These are phyloP conservation scores for Melanchra persicariae DNA, from an alignment of 2,888 invertebrate species.

Conservation along the genomic window DNA sequence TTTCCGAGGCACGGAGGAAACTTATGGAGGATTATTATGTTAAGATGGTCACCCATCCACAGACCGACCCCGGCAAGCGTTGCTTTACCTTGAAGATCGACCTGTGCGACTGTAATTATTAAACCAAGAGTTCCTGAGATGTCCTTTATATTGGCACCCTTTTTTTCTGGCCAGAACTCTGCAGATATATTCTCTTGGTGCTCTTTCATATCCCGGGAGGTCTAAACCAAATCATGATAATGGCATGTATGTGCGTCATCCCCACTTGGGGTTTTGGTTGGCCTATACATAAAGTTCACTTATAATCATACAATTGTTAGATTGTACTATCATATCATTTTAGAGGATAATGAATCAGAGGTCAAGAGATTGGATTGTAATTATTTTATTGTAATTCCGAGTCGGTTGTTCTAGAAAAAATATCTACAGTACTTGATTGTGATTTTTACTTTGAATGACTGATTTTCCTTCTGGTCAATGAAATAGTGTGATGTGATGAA, in stretches of 20 bases:
- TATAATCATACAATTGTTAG: conserved; percentile 25
- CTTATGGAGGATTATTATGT: no score
- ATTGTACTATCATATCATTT: conserved; percentile 37
- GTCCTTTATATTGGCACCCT: no score
- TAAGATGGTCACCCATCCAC: no score
- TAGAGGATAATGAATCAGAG: conserved; percentile 28
- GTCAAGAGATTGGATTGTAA: conserved; percentile 25
- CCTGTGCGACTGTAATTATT: no score
- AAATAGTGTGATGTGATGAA: background rate
- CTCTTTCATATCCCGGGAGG: background rate
- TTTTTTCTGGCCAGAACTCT: no score
- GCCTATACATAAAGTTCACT: conserved; percentile 36
- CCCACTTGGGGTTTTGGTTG: background rate
- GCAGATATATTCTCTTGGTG: no score
- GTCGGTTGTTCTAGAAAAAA: background rate
- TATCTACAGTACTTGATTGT: background rate
- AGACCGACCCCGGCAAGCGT: no score
- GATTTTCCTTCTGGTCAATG: background rate
- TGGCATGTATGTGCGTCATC: conserved; percentile 9
- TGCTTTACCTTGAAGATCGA: no score
- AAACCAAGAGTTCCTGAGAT: no score
- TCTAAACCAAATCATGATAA: background rate
- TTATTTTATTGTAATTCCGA: background rate
- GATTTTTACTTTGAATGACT: background rate
- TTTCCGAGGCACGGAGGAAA: no score